phyloP scores from a whole-genome alignment of 2,113 vertebrate species.

The Rynchops niger region DNA sequence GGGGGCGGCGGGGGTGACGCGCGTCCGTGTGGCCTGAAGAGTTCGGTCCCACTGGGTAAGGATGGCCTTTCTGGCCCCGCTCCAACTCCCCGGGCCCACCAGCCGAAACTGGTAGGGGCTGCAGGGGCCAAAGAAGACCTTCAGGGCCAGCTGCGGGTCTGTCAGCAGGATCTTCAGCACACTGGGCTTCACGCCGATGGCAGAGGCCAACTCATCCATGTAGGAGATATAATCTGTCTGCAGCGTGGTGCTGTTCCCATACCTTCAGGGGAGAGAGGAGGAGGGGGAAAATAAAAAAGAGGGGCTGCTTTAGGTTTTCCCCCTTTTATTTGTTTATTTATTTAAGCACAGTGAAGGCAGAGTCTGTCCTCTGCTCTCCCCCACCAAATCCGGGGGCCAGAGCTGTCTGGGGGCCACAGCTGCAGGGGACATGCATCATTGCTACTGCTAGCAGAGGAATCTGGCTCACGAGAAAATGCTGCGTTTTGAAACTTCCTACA shows the following conservation, averaged over 20 bases:
- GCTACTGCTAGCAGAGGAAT: background rate
- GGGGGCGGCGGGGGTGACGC: slow-evolving; percentile 5
- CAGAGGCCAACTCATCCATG: slow-evolving; percentile 78
- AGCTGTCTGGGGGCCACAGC: background rate
- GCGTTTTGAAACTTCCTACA: background rate
- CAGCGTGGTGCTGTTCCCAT: slow-evolving; percentile 47
- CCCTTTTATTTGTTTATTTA: background rate
- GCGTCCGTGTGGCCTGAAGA: slow-evolving; percentile 65
- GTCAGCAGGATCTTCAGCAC: slow-evolving; percentile 77
- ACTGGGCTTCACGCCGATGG: slow-evolving; percentile 73
- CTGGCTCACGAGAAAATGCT: background rate
- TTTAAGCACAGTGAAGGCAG: background rate
- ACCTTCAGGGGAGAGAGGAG: slow-evolving; percentile 16
- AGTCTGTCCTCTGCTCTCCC: background rate
- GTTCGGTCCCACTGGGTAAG: slow-evolving; percentile 80
- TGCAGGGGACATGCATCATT: background rate
- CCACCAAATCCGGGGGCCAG: background rate
- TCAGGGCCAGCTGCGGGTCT: slow-evolving; percentile 76
- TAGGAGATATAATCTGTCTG: slow-evolving; percentile 80
- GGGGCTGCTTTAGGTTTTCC: background rate
- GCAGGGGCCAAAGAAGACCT: slow-evolving; percentile 79
- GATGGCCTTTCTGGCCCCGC: slow-evolving; percentile 77
- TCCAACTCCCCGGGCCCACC: slow-evolving; percentile 79
- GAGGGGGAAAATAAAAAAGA: background rate
- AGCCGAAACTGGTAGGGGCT: slow-evolving; percentile 80